phyloP scores from a whole-genome alignment of 2,888 invertebrate species.

The Trachelus troglodyta region DNA sequence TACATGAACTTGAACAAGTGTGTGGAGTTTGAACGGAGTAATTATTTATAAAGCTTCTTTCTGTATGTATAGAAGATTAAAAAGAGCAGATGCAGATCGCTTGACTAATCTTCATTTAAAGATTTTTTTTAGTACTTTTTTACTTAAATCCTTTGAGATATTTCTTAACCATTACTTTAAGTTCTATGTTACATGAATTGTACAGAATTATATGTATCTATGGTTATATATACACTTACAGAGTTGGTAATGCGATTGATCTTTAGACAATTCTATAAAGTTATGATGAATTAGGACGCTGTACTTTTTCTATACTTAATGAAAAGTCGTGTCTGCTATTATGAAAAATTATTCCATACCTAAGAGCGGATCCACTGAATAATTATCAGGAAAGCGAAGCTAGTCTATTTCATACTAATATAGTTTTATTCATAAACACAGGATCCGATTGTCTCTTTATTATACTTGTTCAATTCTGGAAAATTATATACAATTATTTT shows the following conservation, averaged over 20 bases:
- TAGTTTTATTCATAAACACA: not conserved
- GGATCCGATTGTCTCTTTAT: not conserved
- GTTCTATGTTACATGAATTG: slow-evolving; percentile 24
- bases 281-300: slow-evolving; percentile 2
- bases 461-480: not conserved
- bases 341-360: not conserved
- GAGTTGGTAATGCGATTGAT: not conserved
- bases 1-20: slow-evolving; percentile 14
- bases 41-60: not conserved
- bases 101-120: not conserved
- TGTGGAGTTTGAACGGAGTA: not conserved
- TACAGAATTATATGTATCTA: slow-evolving; percentile 9
- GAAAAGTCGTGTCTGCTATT: not conserved
- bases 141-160: not conserved
- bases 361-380: not conserved
- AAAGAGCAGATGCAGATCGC: not conserved
- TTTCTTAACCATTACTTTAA: not conserved
- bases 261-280: not conserved
- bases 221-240: not conserved
- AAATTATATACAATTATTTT: not conserved
- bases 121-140: not conserved
- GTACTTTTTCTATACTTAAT: not conserved
- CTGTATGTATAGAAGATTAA: not conserved
- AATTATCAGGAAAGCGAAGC: not conserved
- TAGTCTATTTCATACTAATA: not conserved